Conservation (phyloP, 2,113 vertebrate genomes). For the crab-eating macaque (Macaca fascicularis) region DNA sequence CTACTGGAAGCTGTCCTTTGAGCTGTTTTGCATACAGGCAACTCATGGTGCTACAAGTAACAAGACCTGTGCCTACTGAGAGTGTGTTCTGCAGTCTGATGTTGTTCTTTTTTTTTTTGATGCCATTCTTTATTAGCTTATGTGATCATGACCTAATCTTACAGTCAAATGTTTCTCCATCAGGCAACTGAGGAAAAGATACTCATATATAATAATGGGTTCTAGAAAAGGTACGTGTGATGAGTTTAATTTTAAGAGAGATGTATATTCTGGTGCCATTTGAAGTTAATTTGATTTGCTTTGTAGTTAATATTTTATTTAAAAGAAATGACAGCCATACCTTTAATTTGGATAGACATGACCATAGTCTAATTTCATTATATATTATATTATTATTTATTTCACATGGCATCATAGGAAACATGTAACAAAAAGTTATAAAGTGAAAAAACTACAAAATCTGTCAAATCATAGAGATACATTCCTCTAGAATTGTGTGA, state of each 20-base stretch:
- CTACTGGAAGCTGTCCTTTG: accelerated
- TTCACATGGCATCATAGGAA: not conserved
- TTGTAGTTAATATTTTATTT: not conserved
- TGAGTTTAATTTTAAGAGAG: not conserved
- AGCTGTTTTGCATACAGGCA: not conserved
- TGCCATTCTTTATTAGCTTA: not conserved
- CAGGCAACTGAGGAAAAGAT: not conserved
- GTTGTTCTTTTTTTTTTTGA: not conserved
- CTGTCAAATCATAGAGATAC: not conserved
- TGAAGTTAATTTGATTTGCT: not conserved
- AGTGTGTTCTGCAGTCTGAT: not conserved
- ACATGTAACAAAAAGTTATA: not conserved
- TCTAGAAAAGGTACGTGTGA: not conserved
- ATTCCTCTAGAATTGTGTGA: not conserved
- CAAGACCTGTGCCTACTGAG: not conserved
- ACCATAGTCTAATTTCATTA: not conserved
- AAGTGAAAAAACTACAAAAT: not conserved
- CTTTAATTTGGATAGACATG: not conserved
- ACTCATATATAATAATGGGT: not conserved
- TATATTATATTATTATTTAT: not conserved
- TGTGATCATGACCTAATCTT: not conserved
- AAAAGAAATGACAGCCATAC: not conserved
- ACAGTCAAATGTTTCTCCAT: not conserved
- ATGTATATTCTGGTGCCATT: not conserved
- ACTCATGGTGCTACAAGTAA: not conserved